A percentile compares a stretch with the other conserved stretches of the same genome.
These are phyloP conservation scores for Aphaenogaster rudis DNA, from an alignment of 1,140 invertebrate species.

Conservation along the genomic window DNA sequence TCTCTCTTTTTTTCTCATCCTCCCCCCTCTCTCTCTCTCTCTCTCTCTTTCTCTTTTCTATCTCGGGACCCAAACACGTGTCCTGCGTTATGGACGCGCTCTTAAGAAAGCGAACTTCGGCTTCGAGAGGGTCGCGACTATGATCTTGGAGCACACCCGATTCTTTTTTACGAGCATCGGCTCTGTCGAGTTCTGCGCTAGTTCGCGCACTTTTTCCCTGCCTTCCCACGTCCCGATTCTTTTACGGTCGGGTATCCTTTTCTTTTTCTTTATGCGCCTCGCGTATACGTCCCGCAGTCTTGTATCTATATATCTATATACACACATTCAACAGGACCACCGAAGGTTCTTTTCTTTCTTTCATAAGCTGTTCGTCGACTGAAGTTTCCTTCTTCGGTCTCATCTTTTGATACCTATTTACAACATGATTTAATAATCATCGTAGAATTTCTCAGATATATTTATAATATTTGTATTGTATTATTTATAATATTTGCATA, in stretches of 20 bases:
- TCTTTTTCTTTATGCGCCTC: neutral
- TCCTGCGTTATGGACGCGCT: constrained; percentile 25
- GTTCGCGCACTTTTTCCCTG: constrained; percentile 12
- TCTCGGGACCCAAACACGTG: constrained; percentile 15
- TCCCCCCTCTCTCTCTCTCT: neutral
- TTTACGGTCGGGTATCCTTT: neutral
- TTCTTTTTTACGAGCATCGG: constrained; percentile 30
- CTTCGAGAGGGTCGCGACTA: constrained; percentile 28
- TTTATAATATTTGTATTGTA: neutral
- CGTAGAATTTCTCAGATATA: neutral
- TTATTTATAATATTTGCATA: neutral
- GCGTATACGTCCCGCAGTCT: neutral
- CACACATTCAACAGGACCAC: neutral
- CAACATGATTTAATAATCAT: neutral
- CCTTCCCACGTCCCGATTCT: constrained; percentile 41
- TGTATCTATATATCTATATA: neutral
- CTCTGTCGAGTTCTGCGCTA: constrained; percentile 12
- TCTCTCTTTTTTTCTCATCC: neutral
- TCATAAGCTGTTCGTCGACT: neutral
- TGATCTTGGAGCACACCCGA: neutral
- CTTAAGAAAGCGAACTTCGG: constrained; percentile 18
- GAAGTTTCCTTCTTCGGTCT: neutral
- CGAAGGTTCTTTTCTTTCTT: neutral
- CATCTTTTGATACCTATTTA: neutral
- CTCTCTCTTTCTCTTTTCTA: neutral